A percentile compares a stretch with the other conserved stretches of the same genome.
These are phyloP conservation scores for Coreoperca whiteheadi DNA, from an alignment of 2,113 vertebrate species.

Conservation along the genomic window DNA sequence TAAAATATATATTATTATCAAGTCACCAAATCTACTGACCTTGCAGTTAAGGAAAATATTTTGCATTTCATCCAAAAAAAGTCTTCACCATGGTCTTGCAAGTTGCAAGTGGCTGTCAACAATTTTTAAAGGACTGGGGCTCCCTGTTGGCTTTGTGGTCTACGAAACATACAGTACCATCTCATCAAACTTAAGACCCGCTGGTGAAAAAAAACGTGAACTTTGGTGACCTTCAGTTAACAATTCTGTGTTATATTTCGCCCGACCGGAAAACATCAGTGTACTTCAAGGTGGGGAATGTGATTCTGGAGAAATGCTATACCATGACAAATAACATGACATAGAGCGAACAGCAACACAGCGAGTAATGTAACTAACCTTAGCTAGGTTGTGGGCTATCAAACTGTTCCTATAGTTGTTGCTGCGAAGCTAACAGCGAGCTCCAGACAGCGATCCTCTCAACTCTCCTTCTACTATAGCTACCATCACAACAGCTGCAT, in stretches of 20 bases:
- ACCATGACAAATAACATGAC: no score
- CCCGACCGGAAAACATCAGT: neutral
- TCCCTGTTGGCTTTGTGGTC: neutral
- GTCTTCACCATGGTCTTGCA: neutral
- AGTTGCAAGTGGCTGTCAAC: neutral
- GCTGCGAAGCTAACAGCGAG: no score
- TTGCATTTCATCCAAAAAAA: neutral
- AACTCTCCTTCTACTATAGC: no score
- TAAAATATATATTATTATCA: neutral
- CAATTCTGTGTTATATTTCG: neutral
- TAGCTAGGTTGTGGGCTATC: no score
- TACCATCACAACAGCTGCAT: no score
- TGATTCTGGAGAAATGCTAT: no score
- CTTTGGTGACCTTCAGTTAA: neutral
- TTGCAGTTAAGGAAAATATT: neutral
- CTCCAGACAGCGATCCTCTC: no score
- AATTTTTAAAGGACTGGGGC: neutral
- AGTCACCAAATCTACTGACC: neutral
- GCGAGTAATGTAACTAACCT: no score
- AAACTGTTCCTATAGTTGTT: no score
- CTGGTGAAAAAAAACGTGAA: neutral
- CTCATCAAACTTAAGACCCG: neutral
- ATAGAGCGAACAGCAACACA: no score
- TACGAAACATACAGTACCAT: neutral
- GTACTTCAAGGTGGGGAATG: no score